Conservation (phyloP, 2,113 vertebrate species). For the Mobula hypostoma region DNA sequence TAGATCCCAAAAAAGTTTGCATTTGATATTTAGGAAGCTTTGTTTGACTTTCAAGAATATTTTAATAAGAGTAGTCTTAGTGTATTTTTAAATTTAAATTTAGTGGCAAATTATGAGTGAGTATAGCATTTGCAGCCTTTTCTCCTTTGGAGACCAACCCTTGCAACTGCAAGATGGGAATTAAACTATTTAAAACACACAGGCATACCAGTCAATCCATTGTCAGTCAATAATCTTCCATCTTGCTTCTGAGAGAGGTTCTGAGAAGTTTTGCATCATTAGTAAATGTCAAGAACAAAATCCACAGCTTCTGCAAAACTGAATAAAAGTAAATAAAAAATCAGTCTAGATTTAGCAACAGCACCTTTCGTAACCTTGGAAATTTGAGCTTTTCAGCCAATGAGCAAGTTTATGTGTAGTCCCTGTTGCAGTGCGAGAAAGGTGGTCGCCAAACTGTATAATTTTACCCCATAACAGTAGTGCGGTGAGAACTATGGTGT, state of each 20-base stretch:
- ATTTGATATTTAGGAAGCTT: background rate
- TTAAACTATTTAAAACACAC: background rate
- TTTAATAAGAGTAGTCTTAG: too few relatives aligned
- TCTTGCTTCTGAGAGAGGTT: background rate
- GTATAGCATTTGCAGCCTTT: background rate
- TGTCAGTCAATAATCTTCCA: background rate
- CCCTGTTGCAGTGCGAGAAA: background rate
- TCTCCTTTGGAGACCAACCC: background rate
- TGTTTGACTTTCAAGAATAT: background rate
- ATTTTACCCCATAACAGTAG: too few relatives aligned
- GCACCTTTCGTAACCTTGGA: background rate
- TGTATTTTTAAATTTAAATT: background rate
- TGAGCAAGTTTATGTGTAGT: background rate
- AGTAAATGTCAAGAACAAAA: background rate
- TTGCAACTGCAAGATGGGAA: background rate
- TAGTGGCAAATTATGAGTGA: background rate
- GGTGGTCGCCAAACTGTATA: background rate
- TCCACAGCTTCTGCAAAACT: background rate
- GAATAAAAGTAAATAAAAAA: background rate
- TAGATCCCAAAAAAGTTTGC: background rate
- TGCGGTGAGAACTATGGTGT: too few relatives aligned
- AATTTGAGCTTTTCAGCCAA: background rate
- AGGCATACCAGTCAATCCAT: background rate
- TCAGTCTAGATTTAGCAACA: background rate
- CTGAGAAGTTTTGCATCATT: background rate